Conservation (phyloP, 1,140 invertebrate genomes). For the Drosophila mauritiana region DNA sequence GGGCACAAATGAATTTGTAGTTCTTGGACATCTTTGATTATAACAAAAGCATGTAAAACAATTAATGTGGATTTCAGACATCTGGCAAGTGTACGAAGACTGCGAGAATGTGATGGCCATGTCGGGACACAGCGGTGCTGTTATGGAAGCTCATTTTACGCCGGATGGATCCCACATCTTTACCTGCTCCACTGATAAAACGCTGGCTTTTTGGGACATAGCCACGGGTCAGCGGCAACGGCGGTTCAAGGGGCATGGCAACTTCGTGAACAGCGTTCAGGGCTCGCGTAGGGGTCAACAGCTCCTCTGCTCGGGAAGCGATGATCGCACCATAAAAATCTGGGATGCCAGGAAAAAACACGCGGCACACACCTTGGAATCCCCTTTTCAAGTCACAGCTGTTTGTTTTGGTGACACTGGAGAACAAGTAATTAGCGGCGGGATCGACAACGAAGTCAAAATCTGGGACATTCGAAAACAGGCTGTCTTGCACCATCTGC, state of each 20-base stretch:
- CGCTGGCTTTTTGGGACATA: constrained; percentile 97
- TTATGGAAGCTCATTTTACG: constrained; percentile 98
- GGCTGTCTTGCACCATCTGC: constrained; percentile 92
- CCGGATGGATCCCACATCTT: constrained; percentile 96
- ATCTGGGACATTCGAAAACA: constrained; percentile 99
- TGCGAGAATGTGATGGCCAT: constrained; percentile 98
- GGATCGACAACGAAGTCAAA: constrained; percentile 99
- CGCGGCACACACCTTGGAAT: constrained; percentile 91
- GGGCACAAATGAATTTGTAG: too few species aligned
- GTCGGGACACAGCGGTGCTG: constrained; percentile 97
- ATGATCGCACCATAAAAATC: constrained; percentile 96
- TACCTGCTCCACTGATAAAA: constrained; percentile 97
- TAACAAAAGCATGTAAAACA: background rate
- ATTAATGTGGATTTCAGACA: constrained; percentile 87
- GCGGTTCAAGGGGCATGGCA: constrained; percentile 95
- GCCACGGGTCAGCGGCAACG: constrained; percentile 94
- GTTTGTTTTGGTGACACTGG: constrained; percentile 98
- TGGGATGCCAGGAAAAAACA: constrained; percentile 95
- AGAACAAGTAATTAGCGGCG: constrained; percentile 95
- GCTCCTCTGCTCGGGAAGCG: constrained; percentile 95
- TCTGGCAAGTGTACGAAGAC: constrained; percentile 99
- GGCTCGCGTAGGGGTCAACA: constrained; percentile 94
- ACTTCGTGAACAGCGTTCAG: constrained; percentile 94
- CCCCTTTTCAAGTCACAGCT: constrained; percentile 93
- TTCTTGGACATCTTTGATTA: background rate